Conservation (phyloP, 2,888 invertebrate genomes). For the Coelinius sp. region DNA sequence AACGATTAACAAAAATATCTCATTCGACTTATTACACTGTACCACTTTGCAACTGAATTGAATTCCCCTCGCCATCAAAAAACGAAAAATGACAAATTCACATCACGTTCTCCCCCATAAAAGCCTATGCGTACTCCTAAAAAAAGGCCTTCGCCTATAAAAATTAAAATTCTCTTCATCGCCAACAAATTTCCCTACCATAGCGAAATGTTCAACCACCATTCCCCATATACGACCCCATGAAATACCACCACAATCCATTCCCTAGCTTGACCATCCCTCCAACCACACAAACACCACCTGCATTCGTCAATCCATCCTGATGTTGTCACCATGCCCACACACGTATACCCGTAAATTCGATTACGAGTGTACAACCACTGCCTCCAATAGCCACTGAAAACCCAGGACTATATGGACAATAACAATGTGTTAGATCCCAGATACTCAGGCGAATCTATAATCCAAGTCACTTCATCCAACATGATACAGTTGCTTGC, state of each 20-base stretch:
- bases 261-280: neutral
- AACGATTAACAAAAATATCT: no score
- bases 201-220: neutral
- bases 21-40: no score
- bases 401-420: neutral
- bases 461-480: slow-evolving; percentile 4
- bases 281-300: neutral
- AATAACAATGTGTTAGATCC: neutral
- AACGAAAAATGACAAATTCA: no score
- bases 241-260: neutral
- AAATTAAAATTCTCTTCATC: slow-evolving; percentile 2
- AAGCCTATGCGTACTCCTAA: neutral
- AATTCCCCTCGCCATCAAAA: no score
- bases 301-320: neutral
- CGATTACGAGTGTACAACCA: neutral
- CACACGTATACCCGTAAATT: neutral
- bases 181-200: no score
- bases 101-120: neutral
- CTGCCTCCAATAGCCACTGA: neutral
- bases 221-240: neutral
- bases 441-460: neutral
- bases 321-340: neutral
- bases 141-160: neutral
- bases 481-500: neutral
- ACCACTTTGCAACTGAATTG: no score